These are phyloP conservation scores for Archaeoteleia sp. DNA, from an alignment of 2,888 invertebrate genomes.

Conservation along the genomic window DNA sequence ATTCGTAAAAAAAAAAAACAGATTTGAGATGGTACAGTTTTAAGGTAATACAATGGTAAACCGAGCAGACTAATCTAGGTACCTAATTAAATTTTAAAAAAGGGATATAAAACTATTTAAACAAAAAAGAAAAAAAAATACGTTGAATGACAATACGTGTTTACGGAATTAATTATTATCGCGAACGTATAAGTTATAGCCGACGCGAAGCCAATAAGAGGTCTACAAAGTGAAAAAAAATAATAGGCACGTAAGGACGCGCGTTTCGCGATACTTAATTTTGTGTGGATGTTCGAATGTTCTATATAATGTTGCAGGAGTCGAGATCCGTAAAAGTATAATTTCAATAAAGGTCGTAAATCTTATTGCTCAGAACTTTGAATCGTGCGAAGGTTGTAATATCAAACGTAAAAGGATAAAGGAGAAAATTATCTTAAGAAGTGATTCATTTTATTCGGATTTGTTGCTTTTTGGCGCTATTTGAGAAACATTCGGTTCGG, in stretches of 20 bases:
- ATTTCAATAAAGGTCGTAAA: conserved; percentile 22
- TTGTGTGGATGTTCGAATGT: conserved; percentile 33
- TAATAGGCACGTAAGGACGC: conserved; percentile 47
- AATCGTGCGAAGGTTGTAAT: conserved; percentile 25
- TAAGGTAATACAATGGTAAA: no score
- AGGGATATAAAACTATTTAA: conserved; percentile 56
- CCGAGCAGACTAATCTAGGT: conserved; percentile 57
- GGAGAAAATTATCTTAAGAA: conserved; percentile 26
- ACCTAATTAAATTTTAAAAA: conserved; percentile 63
- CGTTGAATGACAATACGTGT: conserved; percentile 72
- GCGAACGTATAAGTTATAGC: conserved; percentile 50
- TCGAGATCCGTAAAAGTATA: conserved; percentile 22
- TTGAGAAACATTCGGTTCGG: conserved; percentile 13
- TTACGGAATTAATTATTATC: conserved; percentile 57
- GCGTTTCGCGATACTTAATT: conserved; percentile 44
- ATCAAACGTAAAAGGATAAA: conserved; percentile 33
- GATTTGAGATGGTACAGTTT: conserved; percentile 37
- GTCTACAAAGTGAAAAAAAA: conserved; percentile 41
- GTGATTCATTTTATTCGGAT: conserved; percentile 24
- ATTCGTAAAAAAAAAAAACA: conserved; percentile 28
- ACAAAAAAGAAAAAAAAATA: conserved; percentile 58
- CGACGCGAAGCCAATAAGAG: conserved; percentile 43
- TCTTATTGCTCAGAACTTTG: conserved; percentile 18
- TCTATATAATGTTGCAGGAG: conserved; percentile 7
- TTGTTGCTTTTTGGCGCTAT: conserved; percentile 27